A percentile compares a stretch with the other conserved stretches of the same genome.
Conservation (phyloP, 1,140 invertebrate species). For the Drosophila serrata region DNA sequence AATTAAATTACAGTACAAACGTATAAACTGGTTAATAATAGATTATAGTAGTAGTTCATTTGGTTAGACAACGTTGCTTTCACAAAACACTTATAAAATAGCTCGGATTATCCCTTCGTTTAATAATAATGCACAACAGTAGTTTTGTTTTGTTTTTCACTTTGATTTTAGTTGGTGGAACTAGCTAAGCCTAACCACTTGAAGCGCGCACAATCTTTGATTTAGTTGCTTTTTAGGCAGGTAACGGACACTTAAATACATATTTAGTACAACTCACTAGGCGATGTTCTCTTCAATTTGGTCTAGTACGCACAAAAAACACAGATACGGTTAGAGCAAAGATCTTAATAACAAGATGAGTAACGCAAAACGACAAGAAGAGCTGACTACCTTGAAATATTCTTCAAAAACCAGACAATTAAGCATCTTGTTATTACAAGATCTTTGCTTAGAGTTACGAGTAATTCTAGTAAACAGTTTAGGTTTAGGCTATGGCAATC, state of each 20-base stretch:
- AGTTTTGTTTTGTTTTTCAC: slow-evolving; percentile 26
- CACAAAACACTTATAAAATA: slow-evolving; percentile 78
- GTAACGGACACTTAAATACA: slow-evolving; percentile 44
- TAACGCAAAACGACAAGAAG: not conserved
- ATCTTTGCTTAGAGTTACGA: slow-evolving; percentile 7
- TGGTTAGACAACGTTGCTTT: slow-evolving; percentile 73
- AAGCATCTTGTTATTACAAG: not conserved
- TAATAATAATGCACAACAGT: slow-evolving; percentile 66
- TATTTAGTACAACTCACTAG: slow-evolving; percentile 46
- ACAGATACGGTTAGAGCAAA: slow-evolving; percentile 19
- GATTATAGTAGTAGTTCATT: slow-evolving; percentile 64
- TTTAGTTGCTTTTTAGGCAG: slow-evolving; percentile 54
- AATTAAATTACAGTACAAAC: slow-evolving; percentile 70
- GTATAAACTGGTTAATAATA: slow-evolving; percentile 73
- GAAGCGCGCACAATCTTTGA: slow-evolving; percentile 62
- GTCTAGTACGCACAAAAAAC: slow-evolving; percentile 28
- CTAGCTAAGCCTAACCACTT: slow-evolving; percentile 72
- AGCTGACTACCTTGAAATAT: not conserved
- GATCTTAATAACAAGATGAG: not conserved
- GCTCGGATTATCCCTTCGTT: slow-evolving; percentile 14
- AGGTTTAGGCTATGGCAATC: slow-evolving; percentile 62
- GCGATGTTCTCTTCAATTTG: slow-evolving; percentile 6
- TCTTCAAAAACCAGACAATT: too few relatives aligned
- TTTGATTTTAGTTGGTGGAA: slow-evolving; percentile 66
- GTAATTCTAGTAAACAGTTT: slow-evolving; percentile 20